phyloP scores from a whole-genome alignment of 2,113 vertebrate genomes.

The Engystomops pustulosus region DNA sequence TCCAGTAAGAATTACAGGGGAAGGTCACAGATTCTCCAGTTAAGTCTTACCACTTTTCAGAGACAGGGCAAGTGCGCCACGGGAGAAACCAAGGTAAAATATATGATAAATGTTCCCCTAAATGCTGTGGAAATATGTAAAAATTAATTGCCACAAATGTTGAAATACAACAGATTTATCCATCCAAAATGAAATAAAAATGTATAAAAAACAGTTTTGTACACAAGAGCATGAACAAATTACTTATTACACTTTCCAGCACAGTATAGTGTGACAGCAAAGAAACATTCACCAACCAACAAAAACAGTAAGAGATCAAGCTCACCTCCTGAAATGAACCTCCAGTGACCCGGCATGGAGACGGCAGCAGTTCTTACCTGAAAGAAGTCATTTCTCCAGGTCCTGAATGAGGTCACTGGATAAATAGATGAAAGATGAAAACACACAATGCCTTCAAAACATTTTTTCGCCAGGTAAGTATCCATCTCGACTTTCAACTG shows the following conservation, averaged over 20 bases:
- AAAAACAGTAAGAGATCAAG: conserved; percentile 47
- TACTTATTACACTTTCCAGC: background rate
- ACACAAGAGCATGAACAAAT: too few species aligned
- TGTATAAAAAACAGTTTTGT: too few species aligned
- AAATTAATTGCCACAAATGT: too few species aligned
- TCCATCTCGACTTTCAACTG: conserved; percentile 41
- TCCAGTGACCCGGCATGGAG: conserved; percentile 46
- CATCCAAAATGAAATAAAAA: too few species aligned
- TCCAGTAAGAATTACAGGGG: too few species aligned
- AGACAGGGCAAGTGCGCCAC: too few species aligned
- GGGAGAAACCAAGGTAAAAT: too few species aligned
- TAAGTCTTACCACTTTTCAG: too few species aligned
- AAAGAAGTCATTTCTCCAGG: conserved; percentile 44
- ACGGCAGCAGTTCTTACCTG: conserved; percentile 33
- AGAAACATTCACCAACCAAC: conserved; percentile 9
- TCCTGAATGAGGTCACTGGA: conserved; percentile 42
- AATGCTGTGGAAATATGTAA: too few species aligned
- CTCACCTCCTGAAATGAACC: conserved; percentile 32
- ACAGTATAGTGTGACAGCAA: background rate
- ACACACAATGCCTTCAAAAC: conserved; percentile 46
- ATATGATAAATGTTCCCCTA: too few species aligned
- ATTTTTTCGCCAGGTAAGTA: conserved; percentile 31
- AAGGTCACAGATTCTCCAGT: too few species aligned
- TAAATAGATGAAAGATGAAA: conserved; percentile 55
- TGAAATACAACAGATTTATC: too few species aligned